Evolutionary conservation across 2,113 vertebrate species (phyloP), one percentile per base, ranked within the genome.

Genomic region (Acrocephalus arundinaceus): DNA sequence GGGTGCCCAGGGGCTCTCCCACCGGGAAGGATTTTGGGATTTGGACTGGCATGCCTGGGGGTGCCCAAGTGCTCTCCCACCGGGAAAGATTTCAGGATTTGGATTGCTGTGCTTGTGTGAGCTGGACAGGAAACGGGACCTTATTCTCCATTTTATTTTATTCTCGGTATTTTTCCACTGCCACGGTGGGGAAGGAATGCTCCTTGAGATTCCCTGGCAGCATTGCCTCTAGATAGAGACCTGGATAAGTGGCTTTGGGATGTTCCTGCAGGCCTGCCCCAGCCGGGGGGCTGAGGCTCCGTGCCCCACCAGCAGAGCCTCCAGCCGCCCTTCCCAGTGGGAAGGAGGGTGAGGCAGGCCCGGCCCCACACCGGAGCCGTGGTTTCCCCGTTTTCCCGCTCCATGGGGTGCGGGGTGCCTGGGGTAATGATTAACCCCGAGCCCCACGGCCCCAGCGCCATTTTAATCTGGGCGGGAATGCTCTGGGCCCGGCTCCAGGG

Each of bases 371-470:
- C 45, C 5, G 4, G 37, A 17, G 46, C 70, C 0, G 0, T 0
- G 8, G 4, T 27, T 35, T 25, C 15, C 84, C 83, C 84, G 30
- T 27, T n/a, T 2, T 5, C 39, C 79, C 6, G 2, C 51, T 75
- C 59, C 10, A 8, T 76, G 77, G 77, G 94, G 66, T 1, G 6
- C 2, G 39, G 86, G 93, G 86, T 90, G 89, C 65, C 46, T 1
- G 7, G 11, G 94, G 30, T 97, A 96, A 97, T 96, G 79, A 96
- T 96, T 97, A 97, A 97, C 85, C 61, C 3, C 10, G 17, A 31
- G 41, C 89, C 91, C 94, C 90, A 75, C 11, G 28, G 83, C 89
- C 94, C 92, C 94, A 94, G 96, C 96, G 96, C 97, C 97, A 97
- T 97, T 52, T 96, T 96, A 93, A 25, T 11, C 2, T 0, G 14